Conservation (phyloP, 2,113 vertebrate species). For the Scomber japonicus region DNA sequence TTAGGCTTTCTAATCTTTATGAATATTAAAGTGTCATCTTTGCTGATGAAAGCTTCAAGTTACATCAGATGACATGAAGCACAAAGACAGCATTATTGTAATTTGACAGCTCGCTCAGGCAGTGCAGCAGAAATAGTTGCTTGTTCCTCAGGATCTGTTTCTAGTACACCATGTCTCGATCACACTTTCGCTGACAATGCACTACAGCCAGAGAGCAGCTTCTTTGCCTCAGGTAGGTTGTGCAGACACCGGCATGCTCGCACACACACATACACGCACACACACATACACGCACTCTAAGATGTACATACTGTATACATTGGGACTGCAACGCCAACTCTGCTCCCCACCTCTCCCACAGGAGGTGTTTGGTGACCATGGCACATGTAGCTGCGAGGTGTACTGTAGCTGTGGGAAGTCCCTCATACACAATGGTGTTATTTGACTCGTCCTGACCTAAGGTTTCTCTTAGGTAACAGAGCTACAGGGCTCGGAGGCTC, state of each 20-base stretch:
- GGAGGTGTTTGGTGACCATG: conserved; percentile 13
- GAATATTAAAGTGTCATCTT: conserved; percentile 3
- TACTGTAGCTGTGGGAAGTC: background rate
- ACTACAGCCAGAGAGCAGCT: conserved; percentile 51
- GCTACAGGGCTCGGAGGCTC: conserved; percentile 58
- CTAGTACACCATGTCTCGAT: conserved; percentile 35
- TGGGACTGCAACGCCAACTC: conserved; percentile 22
- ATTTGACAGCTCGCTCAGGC: conserved; percentile 10
- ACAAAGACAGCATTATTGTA: conserved; percentile 12
- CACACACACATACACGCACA: conserved; percentile 4
- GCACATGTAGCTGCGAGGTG: background rate
- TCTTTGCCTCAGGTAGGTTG: conserved; percentile 59
- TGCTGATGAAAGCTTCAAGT: background rate
- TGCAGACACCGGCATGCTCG: conserved; percentile 7
- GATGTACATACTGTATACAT: conserved; percentile 29
- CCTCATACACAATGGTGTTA: conserved; percentile 12
- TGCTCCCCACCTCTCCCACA: background rate
- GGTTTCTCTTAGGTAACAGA: conserved; percentile 69
- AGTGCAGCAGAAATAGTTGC: conserved; percentile 36
- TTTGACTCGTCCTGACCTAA: conserved; percentile 41
- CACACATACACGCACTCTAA: background rate
- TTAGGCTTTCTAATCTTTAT: background rate
- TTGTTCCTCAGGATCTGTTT: conserved; percentile 44
- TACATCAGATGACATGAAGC: conserved; percentile 15
- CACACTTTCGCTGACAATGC: conserved; percentile 67